phyloP scores from a whole-genome alignment of 1,140 invertebrate genomes.

The Dryas iulia region DNA sequence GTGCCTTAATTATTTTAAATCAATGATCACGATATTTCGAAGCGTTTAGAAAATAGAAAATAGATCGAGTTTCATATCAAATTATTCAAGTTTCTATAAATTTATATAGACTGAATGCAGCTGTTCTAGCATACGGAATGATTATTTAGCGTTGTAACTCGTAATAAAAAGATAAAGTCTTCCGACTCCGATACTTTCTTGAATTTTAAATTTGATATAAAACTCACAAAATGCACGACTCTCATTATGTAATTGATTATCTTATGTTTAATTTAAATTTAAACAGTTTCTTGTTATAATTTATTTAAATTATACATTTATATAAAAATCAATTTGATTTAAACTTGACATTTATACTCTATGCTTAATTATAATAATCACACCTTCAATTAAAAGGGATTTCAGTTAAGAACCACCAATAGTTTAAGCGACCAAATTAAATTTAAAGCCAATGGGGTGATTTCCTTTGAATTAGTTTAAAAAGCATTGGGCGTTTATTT shows the following conservation, averaged over 20 bases:
- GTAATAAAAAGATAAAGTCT: not conserved
- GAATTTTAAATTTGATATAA: conserved; percentile 8
- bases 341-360: not conserved
- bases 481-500: conserved; percentile 56
- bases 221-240: not conserved
- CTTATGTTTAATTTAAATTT: not conserved
- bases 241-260: not conserved
- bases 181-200: not conserved
- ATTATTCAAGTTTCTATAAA: not conserved
- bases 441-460: conserved; percentile 47
- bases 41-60: not conserved
- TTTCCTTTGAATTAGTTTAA: conserved; percentile 44
- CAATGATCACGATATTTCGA: conserved; percentile 6
- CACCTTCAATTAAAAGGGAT: conserved; percentile 20
- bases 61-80: not conserved
- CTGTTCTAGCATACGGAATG: not conserved
- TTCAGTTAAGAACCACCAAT: conserved; percentile 29
- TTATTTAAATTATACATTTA: not conserved
- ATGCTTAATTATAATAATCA: conserved; percentile 6
- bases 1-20: conserved; percentile 9
- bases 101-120: not conserved
- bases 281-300: not conserved
- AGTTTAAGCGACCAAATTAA: conserved; percentile 34
- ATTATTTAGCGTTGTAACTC: not conserved
- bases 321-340: not conserved